Evolutionary conservation across 2,888 invertebrate species (phyloP), one percentile per base, ranked within the genome.

Genomic region (Nudaria mundana): DNA sequence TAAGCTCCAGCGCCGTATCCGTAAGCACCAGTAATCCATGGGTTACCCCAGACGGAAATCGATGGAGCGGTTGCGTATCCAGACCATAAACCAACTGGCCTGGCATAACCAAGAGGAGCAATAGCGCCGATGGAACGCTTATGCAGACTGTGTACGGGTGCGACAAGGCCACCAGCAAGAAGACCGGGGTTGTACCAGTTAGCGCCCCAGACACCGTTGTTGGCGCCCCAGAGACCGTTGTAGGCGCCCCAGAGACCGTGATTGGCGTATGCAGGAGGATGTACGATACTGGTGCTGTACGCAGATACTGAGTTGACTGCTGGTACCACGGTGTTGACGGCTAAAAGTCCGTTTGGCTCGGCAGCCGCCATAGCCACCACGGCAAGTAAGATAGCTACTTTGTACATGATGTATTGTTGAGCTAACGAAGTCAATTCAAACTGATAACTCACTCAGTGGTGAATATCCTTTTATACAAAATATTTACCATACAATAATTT

Each of bases 341-440:
- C 63, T 42, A 79, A 64, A 23, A 69, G 32, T 28, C 72, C 41
- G n/a, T n/a, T n/a, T 8, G 88, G 88, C 67, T 83, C 88, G 70
- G 92, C 92, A 49, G 81, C 89, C 51, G 87, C 91, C 70, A 92
- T 62, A 65, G 91, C 90, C 68, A 90, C 73, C 48, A 91, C 77
- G 66, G 91, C 90, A 71, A 90, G 90, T 87, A 92, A 90, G 76
- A 91, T 91, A 88, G 91, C 90, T 89, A 88, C 71, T 72, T 86
- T 87, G 70, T 63, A 81, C 88, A 89, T 88, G 65, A 66, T 86
- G 82, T 79, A 84, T 77, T 83, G 79, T 76, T 81, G 81, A 63
- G 63, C 72, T 66, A 55, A 60, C 63, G 66, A 67, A 63, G 66
- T 72, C 61, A 56, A 67, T 67, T 48, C 63, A 58, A 74, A 86